Evolutionary conservation across 2,888 invertebrate species (phyloP).

Genomic region (Stenolophus ochropezus): DNA sequence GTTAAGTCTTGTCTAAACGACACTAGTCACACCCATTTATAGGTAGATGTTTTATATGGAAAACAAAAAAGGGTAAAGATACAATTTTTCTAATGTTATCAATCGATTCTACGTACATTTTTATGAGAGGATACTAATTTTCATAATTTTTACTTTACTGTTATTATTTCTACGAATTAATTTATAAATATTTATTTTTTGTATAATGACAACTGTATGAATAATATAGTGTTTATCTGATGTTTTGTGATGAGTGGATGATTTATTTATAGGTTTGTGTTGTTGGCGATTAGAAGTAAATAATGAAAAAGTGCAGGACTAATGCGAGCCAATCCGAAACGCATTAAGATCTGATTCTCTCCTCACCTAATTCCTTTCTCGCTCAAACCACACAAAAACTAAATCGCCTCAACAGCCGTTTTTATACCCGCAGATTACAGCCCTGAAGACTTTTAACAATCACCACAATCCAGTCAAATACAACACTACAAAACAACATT

Average conservation of each 20-base stretch:
- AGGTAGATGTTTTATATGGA: no score
- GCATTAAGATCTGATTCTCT: conserved; percentile 18
- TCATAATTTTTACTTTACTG: no score
- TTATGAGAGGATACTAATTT: no score
- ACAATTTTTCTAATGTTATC: no score
- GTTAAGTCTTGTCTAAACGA: no score
- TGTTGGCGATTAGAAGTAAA: not conserved
- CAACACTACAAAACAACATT: not conserved
- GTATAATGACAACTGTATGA: no score
- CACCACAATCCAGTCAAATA: not conserved
- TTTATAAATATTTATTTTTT: no score
- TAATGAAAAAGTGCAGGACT: not conserved
- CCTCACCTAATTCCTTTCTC: conserved; percentile 24
- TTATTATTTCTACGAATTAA: no score
- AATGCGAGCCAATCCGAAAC: conserved; percentile 28
- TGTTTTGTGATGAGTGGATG: not conserved
- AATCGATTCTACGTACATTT: no score
- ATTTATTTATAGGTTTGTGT: not conserved
- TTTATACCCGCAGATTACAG: conserved; percentile 7
- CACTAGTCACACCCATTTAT: no score
- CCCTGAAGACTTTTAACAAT: not conserved
- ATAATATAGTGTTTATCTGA: not conserved
- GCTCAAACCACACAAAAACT: conserved; percentile 1
- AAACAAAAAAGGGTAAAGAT: no score
- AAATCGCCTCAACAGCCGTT: conserved; percentile 9